Evolutionary conservation across 2,888 invertebrate genomes (phyloP), one percentile per base, ranked within the genome.

Genomic region (Aleiodes alternator): DNA sequence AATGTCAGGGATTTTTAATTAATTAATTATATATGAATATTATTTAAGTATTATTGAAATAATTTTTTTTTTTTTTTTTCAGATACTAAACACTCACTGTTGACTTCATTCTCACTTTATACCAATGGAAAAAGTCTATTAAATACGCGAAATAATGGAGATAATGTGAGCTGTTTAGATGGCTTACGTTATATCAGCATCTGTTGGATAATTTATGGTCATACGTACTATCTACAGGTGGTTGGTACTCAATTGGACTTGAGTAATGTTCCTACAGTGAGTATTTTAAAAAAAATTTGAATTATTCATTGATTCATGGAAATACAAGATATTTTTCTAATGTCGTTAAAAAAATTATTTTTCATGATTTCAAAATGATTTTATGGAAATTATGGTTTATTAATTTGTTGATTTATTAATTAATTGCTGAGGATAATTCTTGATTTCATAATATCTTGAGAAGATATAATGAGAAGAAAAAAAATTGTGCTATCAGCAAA

Each of bases 161-260:
- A 82, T n/a, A 82, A 84, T 0, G 86, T 90, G 6, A 78, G 76
- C 2, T 90, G 89, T 76, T 80, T 91, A 7, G 88, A 91, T 77
- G 91, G 91, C 2, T 78, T 91, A 9, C 85, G 91, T 11, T 90
- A 84, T 76, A 75, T 90, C 16, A 88, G 87, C 48, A 88, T 88
- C 9, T 87, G 86, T 57, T 89, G 89, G 89, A 87, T 90, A 14
- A 84, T 89, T 51, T 87, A 83, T 64, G 87, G 87, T 6, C 89
- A 90, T 72, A 87, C 86, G 1, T 80, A 85, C 78, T 88, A 87
- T 75, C 73, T 78, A 1, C 84, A 84, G 66, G 79, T 77, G 8
- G 76, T 83, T 1, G 83, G 84, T 2, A 81, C 80, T 3, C 82
- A 84, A 64, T 81, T 87, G 70, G 82, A 87, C 64, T 75, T 84